Evolutionary conservation across 2,113 vertebrate species (phyloP).

Genomic region (Natator depressus): DNA sequence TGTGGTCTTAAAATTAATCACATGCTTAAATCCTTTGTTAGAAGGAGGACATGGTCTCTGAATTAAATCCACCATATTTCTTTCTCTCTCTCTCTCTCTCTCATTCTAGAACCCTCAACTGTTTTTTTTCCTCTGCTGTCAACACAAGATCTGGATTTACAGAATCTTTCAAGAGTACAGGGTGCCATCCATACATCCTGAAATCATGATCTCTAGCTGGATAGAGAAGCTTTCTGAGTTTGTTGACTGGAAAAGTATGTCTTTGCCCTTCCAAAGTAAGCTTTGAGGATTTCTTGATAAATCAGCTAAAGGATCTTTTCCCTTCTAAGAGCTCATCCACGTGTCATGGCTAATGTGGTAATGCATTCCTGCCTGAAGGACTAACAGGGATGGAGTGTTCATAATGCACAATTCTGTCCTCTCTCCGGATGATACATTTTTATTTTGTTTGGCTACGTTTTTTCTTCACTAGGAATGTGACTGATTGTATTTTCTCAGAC

Average conservation of each 20-base stretch:
- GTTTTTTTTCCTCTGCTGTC: not conserved
- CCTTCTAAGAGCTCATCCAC: not conserved
- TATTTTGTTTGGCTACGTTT: not conserved
- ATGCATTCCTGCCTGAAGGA: not conserved
- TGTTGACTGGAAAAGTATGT: not conserved
- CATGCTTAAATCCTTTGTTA: not conserved
- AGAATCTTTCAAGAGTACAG: not conserved
- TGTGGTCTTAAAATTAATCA: not conserved
- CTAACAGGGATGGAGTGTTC: not conserved
- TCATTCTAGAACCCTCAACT: not conserved
- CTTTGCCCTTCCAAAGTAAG: not conserved
- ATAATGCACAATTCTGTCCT: not conserved
- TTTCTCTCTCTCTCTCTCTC: not conserved
- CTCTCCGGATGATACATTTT: not conserved
- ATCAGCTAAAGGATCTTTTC: not conserved
- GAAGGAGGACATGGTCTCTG: not conserved
- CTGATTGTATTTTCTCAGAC: not conserved
- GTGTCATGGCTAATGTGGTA: not conserved
- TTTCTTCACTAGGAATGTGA: not conserved
- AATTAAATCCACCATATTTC: not conserved
- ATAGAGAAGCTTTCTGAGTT: not conserved
- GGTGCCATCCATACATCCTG: not conserved
- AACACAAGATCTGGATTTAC: not conserved
- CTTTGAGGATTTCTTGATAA: not conserved
- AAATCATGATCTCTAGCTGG: not conserved